Evolutionary conservation across 2,113 vertebrate species (phyloP).

Genomic region (Setophaga petechia): DNA sequence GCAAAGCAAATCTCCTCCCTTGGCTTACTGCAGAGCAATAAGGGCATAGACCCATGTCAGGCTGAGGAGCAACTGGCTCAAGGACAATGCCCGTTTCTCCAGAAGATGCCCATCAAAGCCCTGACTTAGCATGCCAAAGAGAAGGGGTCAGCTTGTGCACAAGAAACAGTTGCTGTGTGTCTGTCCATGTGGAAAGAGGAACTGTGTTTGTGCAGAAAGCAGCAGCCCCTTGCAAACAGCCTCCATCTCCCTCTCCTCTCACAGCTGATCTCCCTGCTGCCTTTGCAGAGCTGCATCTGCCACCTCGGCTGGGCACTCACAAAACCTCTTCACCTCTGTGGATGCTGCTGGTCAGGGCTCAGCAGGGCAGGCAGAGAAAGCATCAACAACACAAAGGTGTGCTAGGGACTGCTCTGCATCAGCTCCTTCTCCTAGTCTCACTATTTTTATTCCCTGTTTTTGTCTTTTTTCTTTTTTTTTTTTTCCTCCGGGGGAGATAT

Average conservation of each 20-base stretch:
- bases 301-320: neutral
- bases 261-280: accelerated
- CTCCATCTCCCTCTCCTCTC: neutral
- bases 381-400: neutral
- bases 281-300: neutral
- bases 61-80: neutral
- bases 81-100: neutral
- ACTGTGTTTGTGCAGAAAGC: neutral
- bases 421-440: neutral
- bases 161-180: neutral
- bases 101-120: neutral
- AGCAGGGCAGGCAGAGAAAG: neutral
- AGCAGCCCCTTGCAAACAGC: neutral
- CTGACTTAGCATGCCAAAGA: neutral
- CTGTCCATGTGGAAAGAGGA: neutral
- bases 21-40: neutral
- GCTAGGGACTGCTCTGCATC: neutral
- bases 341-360: neutral
- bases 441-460: neutral
- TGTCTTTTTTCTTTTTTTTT: neutral
- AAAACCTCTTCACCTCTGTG: neutral
- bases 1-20: neutral
- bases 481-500: neutral
- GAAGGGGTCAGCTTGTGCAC: neutral
- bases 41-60: neutral